Conservation (phyloP, 2,888 invertebrate genomes). For the Aromia moschata region DNA sequence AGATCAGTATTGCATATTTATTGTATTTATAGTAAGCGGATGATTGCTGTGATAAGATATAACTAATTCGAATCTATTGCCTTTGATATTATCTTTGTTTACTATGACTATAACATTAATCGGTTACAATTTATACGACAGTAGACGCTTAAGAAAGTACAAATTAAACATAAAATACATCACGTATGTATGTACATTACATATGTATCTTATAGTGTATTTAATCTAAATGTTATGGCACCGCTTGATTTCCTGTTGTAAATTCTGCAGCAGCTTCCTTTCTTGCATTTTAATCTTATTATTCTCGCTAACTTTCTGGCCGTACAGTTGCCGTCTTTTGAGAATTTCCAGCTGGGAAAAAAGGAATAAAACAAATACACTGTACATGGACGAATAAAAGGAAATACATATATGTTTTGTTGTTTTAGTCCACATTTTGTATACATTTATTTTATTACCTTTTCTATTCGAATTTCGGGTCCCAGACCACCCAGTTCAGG, state of each 20-base stretch:
- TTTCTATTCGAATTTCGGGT: conserved; percentile 27
- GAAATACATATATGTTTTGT: neutral
- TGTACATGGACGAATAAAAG: too few relatives aligned
- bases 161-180: too few relatives aligned
- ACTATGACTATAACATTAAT: too few relatives aligned
- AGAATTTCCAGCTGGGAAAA: conserved; percentile 43
- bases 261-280: conserved; percentile 36
- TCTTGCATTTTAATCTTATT: conserved; percentile 46
- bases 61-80: too few relatives aligned
- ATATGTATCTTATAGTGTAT: conserved; percentile 6
- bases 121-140: too few relatives aligned
- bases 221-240: conserved; percentile 28
- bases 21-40: too few relatives aligned
- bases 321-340: conserved; percentile 45
- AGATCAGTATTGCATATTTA: too few relatives aligned
- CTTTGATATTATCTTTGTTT: too few relatives aligned
- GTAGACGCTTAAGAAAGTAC: too few relatives aligned
- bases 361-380: too few relatives aligned
- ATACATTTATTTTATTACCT: conserved; percentile 16
- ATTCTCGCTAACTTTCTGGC: conserved; percentile 43
- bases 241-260: conserved; percentile 38
- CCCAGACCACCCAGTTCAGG: conserved; percentile 29
- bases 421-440: neutral
- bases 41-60: too few relatives aligned
- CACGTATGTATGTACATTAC: too few relatives aligned